Evolutionary conservation across 2,888 invertebrate species (phyloP), one percentile per base, ranked within the genome.

Genomic region (Leptothorax acervorum): DNA sequence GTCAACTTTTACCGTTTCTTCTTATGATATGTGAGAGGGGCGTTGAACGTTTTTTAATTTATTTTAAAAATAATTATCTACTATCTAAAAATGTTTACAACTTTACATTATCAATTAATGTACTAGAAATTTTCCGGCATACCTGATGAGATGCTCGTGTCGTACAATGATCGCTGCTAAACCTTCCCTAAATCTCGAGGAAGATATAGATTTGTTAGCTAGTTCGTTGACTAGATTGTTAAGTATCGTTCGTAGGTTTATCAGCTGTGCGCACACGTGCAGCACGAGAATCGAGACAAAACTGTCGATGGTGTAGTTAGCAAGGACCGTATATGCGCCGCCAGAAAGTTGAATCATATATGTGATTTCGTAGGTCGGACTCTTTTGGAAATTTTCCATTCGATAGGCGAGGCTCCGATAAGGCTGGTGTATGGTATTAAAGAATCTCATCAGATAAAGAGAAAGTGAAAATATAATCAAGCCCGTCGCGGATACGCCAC

Each of bases 211-310:
- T 4, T 3, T n/a, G 2, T 2, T 31, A 1, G 35, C 48, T 35
- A 51, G 51, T 9, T 60, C 76, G 2, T 62, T 57, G 31, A 85
- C 62, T 11, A 90, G 12, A 8, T 55, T 66, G 4, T 70, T 62
- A 11, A 88, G 15, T 15, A 31, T 55, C 4, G 1, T 53, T 8
- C 51, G 83, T 9, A 91, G 9, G 39, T 84, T 87, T 11, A 76
- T 39, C 6, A 91, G 83, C n/a, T 91, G 91, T 0, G 86, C 85
- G 5, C 89, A 90, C 0, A 85, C 23, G 39, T 91, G 90, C 23
- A 91, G 39, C 2, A 90, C 71, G 1, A 92, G n/a, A 83, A 90
- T 90, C 0, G 86, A 86, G n/a, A 91, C 74, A 11, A 91, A 88
- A 0, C 85, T 86, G 39, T 92, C 91, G 0, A 88, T 53, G 1